A percentile compares a stretch with the other conserved stretches of the same genome.
phyloP scores from a whole-genome alignment of 2,888 invertebrate species.

The Lacanobia oleracea region DNA sequence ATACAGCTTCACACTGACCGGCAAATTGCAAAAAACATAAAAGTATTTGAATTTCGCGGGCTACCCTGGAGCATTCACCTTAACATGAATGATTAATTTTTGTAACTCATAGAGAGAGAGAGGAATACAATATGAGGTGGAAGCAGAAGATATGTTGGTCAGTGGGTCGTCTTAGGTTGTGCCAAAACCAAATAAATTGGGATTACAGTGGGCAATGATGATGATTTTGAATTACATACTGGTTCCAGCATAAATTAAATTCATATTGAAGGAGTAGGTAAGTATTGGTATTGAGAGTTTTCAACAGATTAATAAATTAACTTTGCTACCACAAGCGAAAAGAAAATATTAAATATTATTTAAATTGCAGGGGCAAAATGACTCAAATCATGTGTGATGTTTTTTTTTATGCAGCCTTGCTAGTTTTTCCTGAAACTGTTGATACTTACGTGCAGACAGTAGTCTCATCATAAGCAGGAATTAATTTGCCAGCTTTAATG shows the following conservation, averaged over 20 bases:
- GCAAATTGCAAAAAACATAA: no score
- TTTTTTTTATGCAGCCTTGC: background rate
- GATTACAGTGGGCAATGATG: background rate
- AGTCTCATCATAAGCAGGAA: slow-evolving; percentile 82
- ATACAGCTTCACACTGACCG: no score
- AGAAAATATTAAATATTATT: background rate
- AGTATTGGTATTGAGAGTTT: background rate
- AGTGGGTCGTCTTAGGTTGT: no score
- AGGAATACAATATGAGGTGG: no score
- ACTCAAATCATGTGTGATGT: background rate
- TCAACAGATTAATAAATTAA: background rate
- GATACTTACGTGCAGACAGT: slow-evolving; percentile 42
- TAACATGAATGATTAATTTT: background rate
- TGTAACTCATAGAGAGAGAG: background rate
- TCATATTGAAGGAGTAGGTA: background rate
- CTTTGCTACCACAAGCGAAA: no score
- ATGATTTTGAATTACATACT: background rate
- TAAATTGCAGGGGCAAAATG: no score
- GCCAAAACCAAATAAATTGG: background rate
- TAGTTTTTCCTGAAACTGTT: background rate
- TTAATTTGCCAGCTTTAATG: slow-evolving; percentile 80
- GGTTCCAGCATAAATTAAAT: background rate
- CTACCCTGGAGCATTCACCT: no score
- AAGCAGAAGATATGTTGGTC: background rate
- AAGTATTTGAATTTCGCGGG: no score